These are phyloP conservation scores for Callipepla californica DNA, from an alignment of 2,113 vertebrate genomes.

Conservation along the genomic window DNA sequence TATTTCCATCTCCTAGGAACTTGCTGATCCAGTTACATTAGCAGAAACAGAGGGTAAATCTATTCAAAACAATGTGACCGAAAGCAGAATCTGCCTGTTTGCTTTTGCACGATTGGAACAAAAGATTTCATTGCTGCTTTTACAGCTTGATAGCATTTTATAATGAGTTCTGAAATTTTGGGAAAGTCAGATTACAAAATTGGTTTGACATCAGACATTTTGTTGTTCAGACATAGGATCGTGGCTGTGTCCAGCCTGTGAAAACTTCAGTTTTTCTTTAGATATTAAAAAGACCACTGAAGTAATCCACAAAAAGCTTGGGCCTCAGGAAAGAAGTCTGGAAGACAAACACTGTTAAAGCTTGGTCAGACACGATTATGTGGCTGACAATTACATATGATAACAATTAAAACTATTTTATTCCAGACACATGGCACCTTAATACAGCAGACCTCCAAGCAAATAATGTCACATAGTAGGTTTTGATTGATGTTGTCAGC, in stretches of 20 bases:
- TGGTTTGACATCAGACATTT: conserved; percentile 73
- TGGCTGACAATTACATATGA: conserved; percentile 73
- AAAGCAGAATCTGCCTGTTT: conserved; percentile 51
- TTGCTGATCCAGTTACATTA: not conserved
- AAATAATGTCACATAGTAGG: conserved; percentile 40
- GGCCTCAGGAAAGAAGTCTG: conserved; percentile 67
- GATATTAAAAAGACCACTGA: conserved; percentile 68
- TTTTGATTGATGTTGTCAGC: conserved; percentile 68
- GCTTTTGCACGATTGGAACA: conserved; percentile 39
- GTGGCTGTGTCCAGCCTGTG: conserved; percentile 47
- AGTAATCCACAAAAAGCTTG: conserved; percentile 29
- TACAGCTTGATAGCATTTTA: conserved; percentile 59
- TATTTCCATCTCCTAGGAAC: not conserved
- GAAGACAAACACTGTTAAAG: conserved; percentile 60
- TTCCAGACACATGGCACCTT: conserved; percentile 70
- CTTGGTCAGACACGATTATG: conserved; percentile 12
- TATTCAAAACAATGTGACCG: conserved; percentile 33
- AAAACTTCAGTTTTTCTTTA: conserved; percentile 63
- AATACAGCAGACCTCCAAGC: conserved; percentile 52
- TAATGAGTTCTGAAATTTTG: conserved; percentile 66
- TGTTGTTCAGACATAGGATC: conserved; percentile 68
- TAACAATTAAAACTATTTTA: conserved; percentile 73
- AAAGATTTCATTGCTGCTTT: conserved; percentile 46
- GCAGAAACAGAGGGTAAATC: conserved; percentile 18
- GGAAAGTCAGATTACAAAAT: conserved; percentile 54